Conservation (phyloP, 2,113 vertebrate genomes). For the Takifugu bimaculatus region DNA sequence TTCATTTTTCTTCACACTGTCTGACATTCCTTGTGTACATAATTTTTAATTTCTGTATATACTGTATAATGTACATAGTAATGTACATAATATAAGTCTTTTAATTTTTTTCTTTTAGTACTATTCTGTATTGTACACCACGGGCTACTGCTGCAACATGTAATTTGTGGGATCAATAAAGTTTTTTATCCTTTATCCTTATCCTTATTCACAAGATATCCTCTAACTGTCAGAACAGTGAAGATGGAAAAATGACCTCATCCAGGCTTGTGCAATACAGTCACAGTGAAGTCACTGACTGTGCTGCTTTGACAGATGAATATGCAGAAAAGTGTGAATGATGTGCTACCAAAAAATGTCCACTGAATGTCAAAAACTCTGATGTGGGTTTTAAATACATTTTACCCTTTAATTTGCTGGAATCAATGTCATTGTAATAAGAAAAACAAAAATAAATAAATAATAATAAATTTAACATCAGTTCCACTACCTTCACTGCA, state of each 20-base stretch:
- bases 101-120: no score
- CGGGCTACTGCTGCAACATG: no score
- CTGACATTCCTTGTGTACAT: no score
- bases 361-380: slow-evolving; percentile 36
- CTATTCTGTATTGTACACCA: no score
- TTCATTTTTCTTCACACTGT: no score
- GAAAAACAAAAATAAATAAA: background rate
- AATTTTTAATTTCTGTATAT: no score
- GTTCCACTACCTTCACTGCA: no score
- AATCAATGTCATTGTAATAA: slow-evolving; percentile 51
- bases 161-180: no score
- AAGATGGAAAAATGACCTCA: slow-evolving; percentile 67
- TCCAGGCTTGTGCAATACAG: slow-evolving; percentile 55
- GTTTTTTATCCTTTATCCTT: no score
- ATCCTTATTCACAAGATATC: slow-evolving; percentile 56
- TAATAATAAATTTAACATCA: no score
- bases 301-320: slow-evolving; percentile 31
- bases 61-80: no score
- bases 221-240: slow-evolving; percentile 60
- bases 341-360: slow-evolving; percentile 16
- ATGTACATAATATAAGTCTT: no score
- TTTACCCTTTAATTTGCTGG: slow-evolving; percentile 57
- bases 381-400: slow-evolving; percentile 40
- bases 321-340: slow-evolving; percentile 49
- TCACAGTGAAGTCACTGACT: slow-evolving; percentile 10